Percentiles rank a stretch among this genome's conserved stretches.
phyloP scores from a whole-genome alignment of 2,888 invertebrate species.

The Cerastis leucographa region DNA sequence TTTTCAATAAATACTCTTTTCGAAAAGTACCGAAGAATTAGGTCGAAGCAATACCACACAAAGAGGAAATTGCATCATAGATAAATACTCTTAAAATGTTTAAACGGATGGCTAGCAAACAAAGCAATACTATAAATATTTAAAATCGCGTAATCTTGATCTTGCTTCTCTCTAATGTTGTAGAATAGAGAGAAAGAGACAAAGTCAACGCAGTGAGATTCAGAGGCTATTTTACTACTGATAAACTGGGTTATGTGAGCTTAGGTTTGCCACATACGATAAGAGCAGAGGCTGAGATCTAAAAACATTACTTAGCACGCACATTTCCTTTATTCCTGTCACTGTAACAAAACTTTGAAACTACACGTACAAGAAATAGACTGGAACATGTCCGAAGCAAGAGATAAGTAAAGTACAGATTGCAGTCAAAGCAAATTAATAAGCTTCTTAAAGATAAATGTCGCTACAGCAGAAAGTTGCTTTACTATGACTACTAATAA shows the following conservation, averaged over 20 bases:
- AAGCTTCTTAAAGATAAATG: background rate
- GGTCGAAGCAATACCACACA: conserved; percentile 15
- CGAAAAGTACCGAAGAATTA: conserved; percentile 32
- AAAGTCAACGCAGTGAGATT: conserved; percentile 60
- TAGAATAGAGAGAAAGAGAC: conserved; percentile 22
- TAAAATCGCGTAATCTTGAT: conserved; percentile 21
- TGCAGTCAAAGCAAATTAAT: background rate
- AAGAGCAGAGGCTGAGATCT: background rate
- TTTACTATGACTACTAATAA: background rate
- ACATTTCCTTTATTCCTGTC: background rate
- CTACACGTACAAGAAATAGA: background rate
- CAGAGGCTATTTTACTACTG: conserved; percentile 50
- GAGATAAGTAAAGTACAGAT: background rate
- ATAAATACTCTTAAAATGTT: conserved; percentile 25
- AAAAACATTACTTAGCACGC: background rate
- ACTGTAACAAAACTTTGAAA: background rate
- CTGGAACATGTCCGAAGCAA: background rate
- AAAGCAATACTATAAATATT: conserved; percentile 19
- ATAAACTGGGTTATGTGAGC: conserved; percentile 29
- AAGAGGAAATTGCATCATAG: conserved; percentile 47
- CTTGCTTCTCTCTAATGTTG: conserved; percentile 25
- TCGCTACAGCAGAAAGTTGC: background rate
- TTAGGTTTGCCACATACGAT: background rate
- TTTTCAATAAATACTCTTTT: conserved; percentile 38
- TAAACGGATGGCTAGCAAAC: conserved; percentile 15